Evolutionary conservation across 2,113 vertebrate species (phyloP), one percentile per base, ranked within the genome.

Genomic region (Xenopus borealis): DNA sequence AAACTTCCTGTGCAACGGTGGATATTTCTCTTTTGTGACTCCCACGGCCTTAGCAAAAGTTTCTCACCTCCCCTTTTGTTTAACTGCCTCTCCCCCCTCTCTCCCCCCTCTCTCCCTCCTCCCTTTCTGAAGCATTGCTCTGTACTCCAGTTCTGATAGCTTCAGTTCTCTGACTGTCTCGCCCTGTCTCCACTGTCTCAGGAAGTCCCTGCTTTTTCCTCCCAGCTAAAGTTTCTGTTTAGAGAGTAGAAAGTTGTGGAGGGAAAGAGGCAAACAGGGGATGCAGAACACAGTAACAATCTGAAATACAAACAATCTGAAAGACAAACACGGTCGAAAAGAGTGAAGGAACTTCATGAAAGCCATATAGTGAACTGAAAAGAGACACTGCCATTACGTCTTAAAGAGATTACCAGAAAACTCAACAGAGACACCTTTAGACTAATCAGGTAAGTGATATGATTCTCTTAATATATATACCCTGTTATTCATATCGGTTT

Each of bases 171-270:
- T 19, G 17, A 10, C 55, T 58, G 55, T 58, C n/a, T 58, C 55
- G 12, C 17, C 16, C 17, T 58, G 55, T 16, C 47, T 50, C 33
- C 3, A 40, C 33, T 40, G 33, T 6, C 63, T 67, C 65, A 75
- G 72, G 72, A 75, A 68, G 66, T 68, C 50, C 72, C 50, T 20
- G 68, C 72, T 75, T 75, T n/a, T 75, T 75, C 66, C 45, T 62
- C 65, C 58, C 20, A 44, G 66, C 27, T 69, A 69, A 62, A 75
- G 45, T 75, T 68, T 75, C 40, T 62, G 44, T 47, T 72, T 59
- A 72, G 70, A 72, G 70, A 65, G 17, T 27, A 50, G 72, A 75
- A 17, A 40, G 19, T 40, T 40, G 40, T 20, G 65, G 63, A 55
- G 17, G 19, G 33, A 40, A 47, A 33, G n/a, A 16, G 18, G n/a